Base-by-base conservation (phyloP, 92 coral and sea anemone species). In the Bergia puertoricense region DNA sequence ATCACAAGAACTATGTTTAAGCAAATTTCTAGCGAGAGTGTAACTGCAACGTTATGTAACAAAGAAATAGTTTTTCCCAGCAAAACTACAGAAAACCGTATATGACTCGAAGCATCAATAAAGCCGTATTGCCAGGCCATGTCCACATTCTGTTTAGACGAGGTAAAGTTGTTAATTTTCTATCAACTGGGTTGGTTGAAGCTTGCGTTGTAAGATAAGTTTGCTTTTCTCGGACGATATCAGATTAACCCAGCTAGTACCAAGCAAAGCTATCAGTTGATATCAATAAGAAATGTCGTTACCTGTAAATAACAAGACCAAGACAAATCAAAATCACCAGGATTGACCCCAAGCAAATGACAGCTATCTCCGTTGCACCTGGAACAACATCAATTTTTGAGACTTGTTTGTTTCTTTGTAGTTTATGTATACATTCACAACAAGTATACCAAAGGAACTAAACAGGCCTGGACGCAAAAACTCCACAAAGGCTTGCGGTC, bases 261-360 rank as follows among this genome's bases (percentile, higher is more conserved):
- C 54, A 48, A 48, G 9, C 54, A 48, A 48, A 6, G 7, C 10
- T 6, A 48, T 48, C 54, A 48, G 41, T 43, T 56, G 23, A 16
- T 20, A 62, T 20, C 23, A 62, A 16, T 62, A 42, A 57, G 0
- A 23, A 18, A 38, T 9, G n/a, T 41, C 37, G 81, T 84, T 88
- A 95, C 98, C 98, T 93, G 65, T 95, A 95, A 80, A 95, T 30
- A 9, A 95, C 79, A n/a, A 88, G 91, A 54, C 92, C 96, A 9
- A 85, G 88, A 38, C 92, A 67, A 38, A 95, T 88, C 38, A 95
- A 85, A 4, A 90, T 39, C 76, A 91, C 87, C 42, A 95, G 89
- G 6, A 88, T 66, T 15, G 91, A 91, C 2, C 91, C 98, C 82
- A 95, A 89, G 18, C 93, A 91, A 10, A 95, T 92, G 38, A 94